A percentile compares a stretch with the other conserved stretches of the same genome.
These are phyloP conservation scores for Tribolium madens DNA, from an alignment of 1,140 invertebrate species.

Conservation along the genomic window DNA sequence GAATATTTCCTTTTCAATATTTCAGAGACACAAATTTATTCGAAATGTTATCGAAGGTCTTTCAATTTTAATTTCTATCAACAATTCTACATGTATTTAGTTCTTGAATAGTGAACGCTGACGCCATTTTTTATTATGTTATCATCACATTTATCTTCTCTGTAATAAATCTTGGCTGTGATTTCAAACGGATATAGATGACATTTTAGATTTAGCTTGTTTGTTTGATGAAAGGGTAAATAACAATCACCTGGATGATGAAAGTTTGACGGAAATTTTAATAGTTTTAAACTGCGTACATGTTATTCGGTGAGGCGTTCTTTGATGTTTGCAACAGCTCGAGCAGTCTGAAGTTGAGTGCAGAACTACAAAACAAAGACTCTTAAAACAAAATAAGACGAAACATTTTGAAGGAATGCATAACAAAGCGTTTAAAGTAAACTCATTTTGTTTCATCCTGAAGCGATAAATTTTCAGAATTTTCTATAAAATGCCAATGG, in stretches of 20 bases:
- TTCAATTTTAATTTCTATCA: not conserved
- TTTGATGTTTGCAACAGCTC: not conserved
- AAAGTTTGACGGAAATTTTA: not conserved
- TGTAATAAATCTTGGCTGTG: not conserved
- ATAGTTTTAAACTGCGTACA: not conserved
- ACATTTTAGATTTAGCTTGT: too few species aligned
- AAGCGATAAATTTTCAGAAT: constrained; percentile 17
- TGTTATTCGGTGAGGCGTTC: not conserved
- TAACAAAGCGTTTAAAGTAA: not conserved
- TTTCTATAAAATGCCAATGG: constrained; percentile 15
- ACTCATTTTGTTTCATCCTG: not conserved
- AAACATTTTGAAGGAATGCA: not conserved
- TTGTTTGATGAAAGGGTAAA: not conserved
- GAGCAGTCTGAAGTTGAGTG: not conserved
- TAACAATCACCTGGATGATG: not conserved
- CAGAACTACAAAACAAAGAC: not conserved
- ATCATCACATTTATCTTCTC: not conserved
- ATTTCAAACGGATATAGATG: not conserved
- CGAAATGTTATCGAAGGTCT: not conserved
- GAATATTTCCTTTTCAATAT: constrained; percentile 8
- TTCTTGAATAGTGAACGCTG: not conserved
- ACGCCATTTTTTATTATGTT: not conserved
- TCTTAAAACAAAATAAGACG: constrained; percentile 6
- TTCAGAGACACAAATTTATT: not conserved
- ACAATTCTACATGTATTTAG: not conserved